Base-by-base conservation (phyloP, 2,113 vertebrate species). In the Capreolus pygargus region DNA sequence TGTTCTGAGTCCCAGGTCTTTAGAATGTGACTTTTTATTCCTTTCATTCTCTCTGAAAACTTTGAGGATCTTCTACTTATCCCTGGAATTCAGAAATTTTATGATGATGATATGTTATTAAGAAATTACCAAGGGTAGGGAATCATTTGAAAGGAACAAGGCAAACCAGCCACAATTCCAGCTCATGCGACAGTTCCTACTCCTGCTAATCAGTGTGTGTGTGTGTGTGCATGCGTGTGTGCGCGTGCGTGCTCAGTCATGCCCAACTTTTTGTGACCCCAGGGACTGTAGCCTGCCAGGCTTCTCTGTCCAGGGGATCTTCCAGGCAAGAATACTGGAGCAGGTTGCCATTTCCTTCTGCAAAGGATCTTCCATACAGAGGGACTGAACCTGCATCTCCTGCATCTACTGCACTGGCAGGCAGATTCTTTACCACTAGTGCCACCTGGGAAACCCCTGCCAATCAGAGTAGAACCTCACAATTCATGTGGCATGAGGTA, bases 41-140 rank as follows among this genome's bases (percentile, higher is more conserved):
- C 57, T 95, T 67, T 84, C 43, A 55, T 82, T 82, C 39, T 64
- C 55, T 92, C 28, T 84, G 61, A 39, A 86, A 86, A 93, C 7
- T 45, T 67, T 64, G 39, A 57, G 55, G 33, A 78, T 78, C 57
- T 91, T 87, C 43, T 91, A 28, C 8, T 82, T 96, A 78, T 45
- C 15, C 23, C n/a, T 85, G 25, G 33, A 64, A 86, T 88, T 89
- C 45, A 82, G 33, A 95, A 94, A 86, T 92, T 86, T 86, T 39
- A 92, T 81, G 16, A 88, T 84, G n/a, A 61, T 27, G 88, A 28
- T 45, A 3, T 33, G 16, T n/a, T n/a, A 21, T 78, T 93, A 89
- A 92, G 50, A 92, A 92, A 70, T 57, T 91, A 70, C 39, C 21
- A 81, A 78, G 47, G 23, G 88, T 57, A 97, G 28, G 36, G 27